A percentile compares a stretch with the other conserved stretches of the same genome.
Evolutionary conservation across 1,140 invertebrate species (phyloP).

Genomic region (Cherax destructor): DNA sequence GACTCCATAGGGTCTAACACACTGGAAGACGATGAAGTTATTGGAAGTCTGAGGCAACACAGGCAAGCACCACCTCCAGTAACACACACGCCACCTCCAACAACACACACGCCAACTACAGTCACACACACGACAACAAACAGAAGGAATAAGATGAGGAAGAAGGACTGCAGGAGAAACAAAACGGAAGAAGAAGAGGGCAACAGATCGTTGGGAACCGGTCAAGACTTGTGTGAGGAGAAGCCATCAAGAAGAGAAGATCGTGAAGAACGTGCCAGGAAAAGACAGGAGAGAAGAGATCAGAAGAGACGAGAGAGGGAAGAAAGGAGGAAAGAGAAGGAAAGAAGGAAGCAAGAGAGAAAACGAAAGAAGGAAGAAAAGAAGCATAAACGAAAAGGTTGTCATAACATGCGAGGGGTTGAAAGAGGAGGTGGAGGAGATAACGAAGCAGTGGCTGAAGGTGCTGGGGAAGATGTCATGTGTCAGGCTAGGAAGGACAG

Average conservation of each 20-base stretch:
- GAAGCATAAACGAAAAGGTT: not conserved
- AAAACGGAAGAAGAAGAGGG: not conserved
- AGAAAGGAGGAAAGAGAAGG: not conserved
- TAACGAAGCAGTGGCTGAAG: not conserved
- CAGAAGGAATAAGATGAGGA: not conserved
- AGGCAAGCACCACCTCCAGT: no score
- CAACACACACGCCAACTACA: no score
- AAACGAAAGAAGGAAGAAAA: slow-evolving; percentile 4
- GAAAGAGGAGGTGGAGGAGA: not conserved
- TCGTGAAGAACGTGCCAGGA: not conserved
- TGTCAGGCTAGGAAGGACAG: not conserved
- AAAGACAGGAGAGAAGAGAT: not conserved
- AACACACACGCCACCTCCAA: no score
- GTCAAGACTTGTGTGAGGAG: not conserved
- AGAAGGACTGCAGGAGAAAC: not conserved
- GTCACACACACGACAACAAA: no score
- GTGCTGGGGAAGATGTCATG: not conserved
- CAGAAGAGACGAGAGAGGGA: not conserved
- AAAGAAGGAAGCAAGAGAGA: not conserved
- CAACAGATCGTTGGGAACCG: not conserved
- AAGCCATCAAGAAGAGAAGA: not conserved
- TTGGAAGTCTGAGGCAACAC: not conserved
- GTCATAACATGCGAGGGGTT: not conserved
- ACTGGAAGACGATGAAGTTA: no score
- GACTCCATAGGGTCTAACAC: no score